Evolutionary conservation across 2,888 invertebrate species (phyloP).

Genomic region (Mythimna lalbum): DNA sequence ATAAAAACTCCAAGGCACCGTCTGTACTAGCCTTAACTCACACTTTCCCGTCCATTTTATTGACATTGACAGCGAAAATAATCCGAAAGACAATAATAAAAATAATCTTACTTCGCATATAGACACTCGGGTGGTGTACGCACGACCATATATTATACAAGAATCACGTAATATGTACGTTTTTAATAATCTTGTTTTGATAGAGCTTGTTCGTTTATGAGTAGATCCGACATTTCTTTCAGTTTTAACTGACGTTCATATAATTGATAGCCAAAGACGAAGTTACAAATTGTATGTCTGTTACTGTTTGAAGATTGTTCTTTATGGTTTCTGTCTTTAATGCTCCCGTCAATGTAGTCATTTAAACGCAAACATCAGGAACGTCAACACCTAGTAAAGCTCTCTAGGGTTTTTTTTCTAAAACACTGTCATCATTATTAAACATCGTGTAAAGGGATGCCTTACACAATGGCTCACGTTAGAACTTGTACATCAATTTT

Average conservation of each 20-base stretch:
- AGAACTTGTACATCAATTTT: constrained; percentile 29
- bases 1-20: background rate
- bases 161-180: constrained; percentile 56
- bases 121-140: constrained; percentile 61
- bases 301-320: background rate
- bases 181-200: constrained; percentile 64
- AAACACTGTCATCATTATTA: background rate
- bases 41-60: constrained; percentile 65
- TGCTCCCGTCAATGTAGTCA: background rate
- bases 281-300: constrained; percentile 18
- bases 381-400: background rate
- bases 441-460: constrained; percentile 3
- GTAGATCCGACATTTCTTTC: constrained; percentile 56
- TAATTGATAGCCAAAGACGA: constrained; percentile 47
- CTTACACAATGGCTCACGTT: constrained; percentile 13
- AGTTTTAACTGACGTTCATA: constrained; percentile 24
- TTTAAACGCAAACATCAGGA: background rate
- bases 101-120: constrained; percentile 68
- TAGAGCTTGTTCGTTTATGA: constrained; percentile 50
- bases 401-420: background rate
- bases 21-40: constrained; percentile 50
- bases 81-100: constrained; percentile 72
- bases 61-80: constrained; percentile 77
- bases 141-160: constrained; percentile 62
- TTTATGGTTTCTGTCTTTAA: background rate